Base-by-base conservation (phyloP, 1,140 invertebrate genomes). In the Camponotus floridanus region DNA sequence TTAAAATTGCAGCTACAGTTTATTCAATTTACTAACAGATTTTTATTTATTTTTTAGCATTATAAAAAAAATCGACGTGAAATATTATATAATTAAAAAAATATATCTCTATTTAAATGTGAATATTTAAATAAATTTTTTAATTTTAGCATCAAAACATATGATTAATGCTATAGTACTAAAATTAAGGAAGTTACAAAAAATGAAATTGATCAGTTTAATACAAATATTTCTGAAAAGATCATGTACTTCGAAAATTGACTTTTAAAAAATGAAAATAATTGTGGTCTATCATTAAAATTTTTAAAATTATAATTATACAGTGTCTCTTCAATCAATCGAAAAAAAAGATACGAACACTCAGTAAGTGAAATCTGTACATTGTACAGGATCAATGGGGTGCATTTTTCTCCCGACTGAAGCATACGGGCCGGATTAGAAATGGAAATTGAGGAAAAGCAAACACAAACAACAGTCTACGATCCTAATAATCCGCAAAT, bases 401-500 rank as follows among this genome's bases (percentile, higher is more conserved):
- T 76, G 36, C 39, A 18, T 11, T 36, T 15, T 45, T 78, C 48
- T 15, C 55, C 76, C 55, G 64, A 85, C 9, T 39, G 36, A 86
- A 87, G 86, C 93, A 94, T 93, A 93, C 87, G 93, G 93, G 79
- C 55, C 26, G 92, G 93, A 93, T 94, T 93, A 94, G 36, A 48
- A 65, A 81, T 70, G 83, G 90, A 87, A 81, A 92, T 91, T 91
- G 86, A 87, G 87, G 88, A 91, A 91, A 91, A 89, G 88, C 85
- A 92, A 92, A 92, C 86, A 74, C 83, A 84, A 89, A 87, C 87
- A 88, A 80, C 48, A 83, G 71, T 76, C 78, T 78, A 80, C 67
- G 71, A 86, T 91, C 86, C 89, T 91, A 91, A 85, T 94, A 94
- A 94, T 93, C 92, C 93, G 88, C 90, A 94, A 93, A 93, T 88